Evolutionary conservation across 2,113 vertebrate species (phyloP).

Genomic region (Entomyzon cyanotis): DNA sequence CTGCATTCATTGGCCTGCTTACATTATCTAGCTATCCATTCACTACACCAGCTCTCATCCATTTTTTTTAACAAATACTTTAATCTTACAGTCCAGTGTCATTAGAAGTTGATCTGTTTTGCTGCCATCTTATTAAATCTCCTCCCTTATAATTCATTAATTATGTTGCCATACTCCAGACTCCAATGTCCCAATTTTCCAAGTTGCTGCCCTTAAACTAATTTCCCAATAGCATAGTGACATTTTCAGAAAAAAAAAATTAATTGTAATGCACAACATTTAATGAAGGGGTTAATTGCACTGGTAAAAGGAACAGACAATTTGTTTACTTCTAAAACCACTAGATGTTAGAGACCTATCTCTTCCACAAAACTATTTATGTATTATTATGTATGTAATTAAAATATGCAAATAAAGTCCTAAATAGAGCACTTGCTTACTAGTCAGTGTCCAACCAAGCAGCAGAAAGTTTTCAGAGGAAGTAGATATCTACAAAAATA

Average conservation of each 20-base stretch:
- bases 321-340: background rate
- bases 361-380: background rate
- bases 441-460: background rate
- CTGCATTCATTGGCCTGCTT: background rate
- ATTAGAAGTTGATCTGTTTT: background rate
- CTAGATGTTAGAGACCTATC: background rate
- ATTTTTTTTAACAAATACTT: background rate
- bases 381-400: background rate
- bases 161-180: background rate
- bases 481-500: background rate
- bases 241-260: background rate
- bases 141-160: background rate
- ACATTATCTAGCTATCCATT: background rate
- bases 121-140: background rate
- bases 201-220: background rate
- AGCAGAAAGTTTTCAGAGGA: background rate
- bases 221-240: background rate
- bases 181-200: background rate
- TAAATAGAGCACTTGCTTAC: background rate
- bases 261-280: background rate
- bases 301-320: background rate
- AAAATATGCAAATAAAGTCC: background rate
- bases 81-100: background rate
- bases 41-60: background rate
- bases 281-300: background rate